A percentile compares a stretch with the other conserved stretches of the same genome.
Evolutionary conservation across 2,797 vertebrate genomes (phyloP).

Genomic region (Lutjanus argentimaculatus): DNA sequence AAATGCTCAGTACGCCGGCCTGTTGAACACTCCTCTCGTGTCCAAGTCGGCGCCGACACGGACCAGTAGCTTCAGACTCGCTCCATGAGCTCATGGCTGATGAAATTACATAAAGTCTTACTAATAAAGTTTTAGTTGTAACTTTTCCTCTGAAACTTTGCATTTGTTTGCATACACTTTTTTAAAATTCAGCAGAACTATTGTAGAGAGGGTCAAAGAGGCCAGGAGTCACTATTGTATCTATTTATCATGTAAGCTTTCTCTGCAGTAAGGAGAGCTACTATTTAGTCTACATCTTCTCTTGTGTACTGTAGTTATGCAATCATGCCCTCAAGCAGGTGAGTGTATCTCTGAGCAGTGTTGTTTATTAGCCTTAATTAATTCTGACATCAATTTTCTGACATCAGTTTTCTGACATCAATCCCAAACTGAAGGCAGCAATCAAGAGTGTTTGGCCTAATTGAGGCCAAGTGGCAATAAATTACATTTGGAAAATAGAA

Average conservation of each 20-base stretch:
- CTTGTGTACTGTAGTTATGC: not conserved
- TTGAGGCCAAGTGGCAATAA: slow-evolving; percentile 57
- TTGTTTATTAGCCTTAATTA: slow-evolving; percentile 44
- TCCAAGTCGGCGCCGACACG: slow-evolving; percentile 34
- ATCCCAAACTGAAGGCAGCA: slow-evolving; percentile 36
- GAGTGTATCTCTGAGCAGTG: not conserved
- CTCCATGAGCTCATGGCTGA: slow-evolving; percentile 10
- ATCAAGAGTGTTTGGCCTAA: slow-evolving; percentile 37
- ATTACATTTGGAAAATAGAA: slow-evolving; percentile 50
- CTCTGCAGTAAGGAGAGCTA: not conserved
- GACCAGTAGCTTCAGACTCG: slow-evolving; percentile 36
- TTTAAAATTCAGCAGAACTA: slow-evolving; percentile 31
- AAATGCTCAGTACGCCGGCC: slow-evolving; percentile 44
- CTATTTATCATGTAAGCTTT: slow-evolving; percentile 36
- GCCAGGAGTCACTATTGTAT: not conserved
- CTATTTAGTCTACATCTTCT: not conserved
- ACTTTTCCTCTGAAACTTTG: slow-evolving; percentile 19
- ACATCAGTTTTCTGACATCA: slow-evolving; percentile 39
- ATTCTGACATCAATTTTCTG: slow-evolving; percentile 45
- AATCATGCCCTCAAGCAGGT: slow-evolving; percentile 24
- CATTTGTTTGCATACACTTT: slow-evolving; percentile 18
- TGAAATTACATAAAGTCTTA: slow-evolving; percentile 4
- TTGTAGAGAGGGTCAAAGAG: slow-evolving; percentile 31
- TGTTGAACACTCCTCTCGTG: slow-evolving; percentile 43
- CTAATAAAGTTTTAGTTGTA: not conserved